Evolutionary conservation across 2,113 vertebrate genomes (phyloP), one percentile per base, ranked within the genome.

Genomic region (Rutilus rutilus): DNA sequence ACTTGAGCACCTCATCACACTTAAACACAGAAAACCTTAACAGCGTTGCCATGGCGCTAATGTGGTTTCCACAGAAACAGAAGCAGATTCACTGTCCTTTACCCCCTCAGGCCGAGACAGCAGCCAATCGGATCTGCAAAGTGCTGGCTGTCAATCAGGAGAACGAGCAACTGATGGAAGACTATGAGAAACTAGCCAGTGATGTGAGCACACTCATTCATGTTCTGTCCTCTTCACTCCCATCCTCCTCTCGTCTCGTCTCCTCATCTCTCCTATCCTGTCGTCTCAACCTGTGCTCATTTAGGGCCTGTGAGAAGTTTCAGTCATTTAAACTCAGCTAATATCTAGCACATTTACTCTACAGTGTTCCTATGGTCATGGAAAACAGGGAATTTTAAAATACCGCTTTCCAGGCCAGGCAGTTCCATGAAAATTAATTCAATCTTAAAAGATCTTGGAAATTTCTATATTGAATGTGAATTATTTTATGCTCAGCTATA

Each of bases 41-140:
- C 23, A 25, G 10, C 8, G 71, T 84, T 39, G 42, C 69, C 54
- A 75, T 82, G 78, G 60, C 52, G 30, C 64, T 71, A 14, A 76
- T 77, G 45, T n/a, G 27, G 85, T 67, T 25, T 84, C 62, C 64
- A 59, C 67, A 73, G 82, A 73, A 83, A 83, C 65, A 39, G 64
- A 83, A 39, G 67, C 81, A 15, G 33, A 81, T 89, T 93, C 89
- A 89, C 82, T 83, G 60, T 91, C 17, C 78, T 89, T 82, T 78
- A 82, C 74, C 57, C 74, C 78, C 75, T 93, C 92, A 99, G 98
- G 98, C 98, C 42, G 98, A 99, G 93, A 99, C 98, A 21, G 98
- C 98, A 88, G 98, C 98, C 92, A 99, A 99, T 94, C 96, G 98
- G 87, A 99, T 99, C 96, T 99, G 98, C 95, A 99, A 99, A 93